phyloP scores from a whole-genome alignment of 2,797 vertebrate species.

The Clarias platycephalus region DNA sequence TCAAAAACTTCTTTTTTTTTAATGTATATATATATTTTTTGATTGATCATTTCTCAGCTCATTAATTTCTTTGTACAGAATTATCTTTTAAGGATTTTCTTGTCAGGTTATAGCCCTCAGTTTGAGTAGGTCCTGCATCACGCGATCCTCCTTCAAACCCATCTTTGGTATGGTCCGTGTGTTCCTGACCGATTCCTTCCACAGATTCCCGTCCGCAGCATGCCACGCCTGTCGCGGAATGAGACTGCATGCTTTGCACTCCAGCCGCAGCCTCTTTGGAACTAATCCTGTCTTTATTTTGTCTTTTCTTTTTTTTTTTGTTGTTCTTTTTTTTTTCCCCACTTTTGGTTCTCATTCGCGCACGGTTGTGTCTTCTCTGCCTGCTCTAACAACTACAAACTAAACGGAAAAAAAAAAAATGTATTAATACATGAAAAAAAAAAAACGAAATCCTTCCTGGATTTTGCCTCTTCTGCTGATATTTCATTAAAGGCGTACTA shows the following conservation, averaged over 20 bases:
- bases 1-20: neutral
- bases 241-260: slow-evolving; percentile 86
- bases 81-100: slow-evolving; percentile 30
- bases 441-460: slow-evolving; percentile 11
- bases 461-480: slow-evolving; percentile 26
- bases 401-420: slow-evolving; percentile 63
- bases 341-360: slow-evolving; percentile 79
- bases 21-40: neutral
- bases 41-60: slow-evolving; percentile 14
- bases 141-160: slow-evolving; percentile 46
- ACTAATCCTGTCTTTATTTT: slow-evolving; percentile 99
- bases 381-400: slow-evolving; percentile 76
- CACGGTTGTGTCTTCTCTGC: slow-evolving; percentile 77
- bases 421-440: slow-evolving; percentile 27
- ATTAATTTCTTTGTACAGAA: slow-evolving; percentile 42
- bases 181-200: slow-evolving; percentile 58
- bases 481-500: slow-evolving; percentile 79
- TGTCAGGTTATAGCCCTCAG: slow-evolving; percentile 37
- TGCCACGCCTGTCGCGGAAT: slow-evolving; percentile 81
- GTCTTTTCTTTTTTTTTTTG: slow-evolving; percentile 70
- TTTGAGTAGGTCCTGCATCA: slow-evolving; percentile 42
- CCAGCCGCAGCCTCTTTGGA: slow-evolving; percentile 79
- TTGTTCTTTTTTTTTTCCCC: slow-evolving; percentile 67
- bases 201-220: slow-evolving; percentile 86
- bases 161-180: slow-evolving; percentile 54